Evolutionary conservation across 2,113 vertebrate genomes (phyloP).

Genomic region (Taxidea taxus): DNA sequence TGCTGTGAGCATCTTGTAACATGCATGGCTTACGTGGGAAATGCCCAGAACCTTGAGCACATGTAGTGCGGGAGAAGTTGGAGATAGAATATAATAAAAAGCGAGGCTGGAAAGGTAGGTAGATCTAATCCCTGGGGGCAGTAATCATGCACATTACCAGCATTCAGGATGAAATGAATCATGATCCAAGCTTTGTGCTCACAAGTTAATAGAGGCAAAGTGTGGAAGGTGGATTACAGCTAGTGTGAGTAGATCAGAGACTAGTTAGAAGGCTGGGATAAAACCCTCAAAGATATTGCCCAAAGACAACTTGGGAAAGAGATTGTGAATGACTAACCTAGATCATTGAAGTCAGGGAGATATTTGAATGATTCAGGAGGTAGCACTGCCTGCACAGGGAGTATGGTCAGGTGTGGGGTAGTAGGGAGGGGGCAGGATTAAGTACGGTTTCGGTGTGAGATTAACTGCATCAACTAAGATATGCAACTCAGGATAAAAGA

Average conservation of each 20-base stretch:
- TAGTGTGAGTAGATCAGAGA: not conserved
- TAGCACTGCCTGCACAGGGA: not conserved
- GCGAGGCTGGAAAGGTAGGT: not conserved
- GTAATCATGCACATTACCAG: not conserved
- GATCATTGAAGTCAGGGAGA: not conserved
- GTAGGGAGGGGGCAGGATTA: not conserved
- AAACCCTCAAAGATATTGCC: not conserved
- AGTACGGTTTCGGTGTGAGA: not conserved
- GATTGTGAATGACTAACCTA: not conserved
- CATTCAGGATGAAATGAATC: not conserved
- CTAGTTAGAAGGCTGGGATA: not conserved
- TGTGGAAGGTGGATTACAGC: not conserved
- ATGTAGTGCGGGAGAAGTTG: not conserved
- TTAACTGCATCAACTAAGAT: not conserved
- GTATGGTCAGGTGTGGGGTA: not conserved
- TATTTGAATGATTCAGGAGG: not conserved
- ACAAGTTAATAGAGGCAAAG: not conserved
- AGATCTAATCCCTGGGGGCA: not conserved
- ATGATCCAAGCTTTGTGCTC: not conserved
- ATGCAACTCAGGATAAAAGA: not conserved
- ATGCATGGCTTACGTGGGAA: not conserved
- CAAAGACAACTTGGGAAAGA: not conserved
- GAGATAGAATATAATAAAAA: not conserved
- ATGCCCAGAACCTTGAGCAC: not conserved
- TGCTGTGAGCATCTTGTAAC: not conserved